phyloP scores from a whole-genome alignment of 2,888 invertebrate genomes.

The Ectropis crepuscularia region DNA sequence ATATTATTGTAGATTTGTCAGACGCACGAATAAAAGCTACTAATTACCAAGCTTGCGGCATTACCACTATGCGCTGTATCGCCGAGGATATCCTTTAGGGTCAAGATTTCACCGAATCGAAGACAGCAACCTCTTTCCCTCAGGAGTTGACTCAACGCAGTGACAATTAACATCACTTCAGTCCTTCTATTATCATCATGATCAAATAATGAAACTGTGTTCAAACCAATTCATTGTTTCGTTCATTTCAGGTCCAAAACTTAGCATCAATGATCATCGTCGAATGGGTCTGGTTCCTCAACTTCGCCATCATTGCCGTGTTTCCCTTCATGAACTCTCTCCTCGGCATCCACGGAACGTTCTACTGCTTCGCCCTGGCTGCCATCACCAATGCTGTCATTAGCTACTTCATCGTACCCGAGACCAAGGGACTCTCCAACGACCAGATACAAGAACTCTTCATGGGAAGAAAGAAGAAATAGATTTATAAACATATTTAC shows the following conservation, averaged over 20 bases:
- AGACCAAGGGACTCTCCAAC: constrained; percentile 77
- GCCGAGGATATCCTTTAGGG: no score
- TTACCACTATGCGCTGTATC: no score
- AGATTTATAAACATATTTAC: no score
- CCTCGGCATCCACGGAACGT: constrained; percentile 68
- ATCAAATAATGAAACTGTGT: constrained; percentile 37
- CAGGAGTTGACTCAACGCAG: no score
- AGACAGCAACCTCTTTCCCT: no score
- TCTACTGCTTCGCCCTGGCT: constrained; percentile 66
- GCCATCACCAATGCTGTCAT: constrained; percentile 57
- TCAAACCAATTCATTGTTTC: not conserved
- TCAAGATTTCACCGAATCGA: no score
- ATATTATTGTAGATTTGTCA: no score
- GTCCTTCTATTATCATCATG: no score
- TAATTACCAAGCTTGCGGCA: no score
- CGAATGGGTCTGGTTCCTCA: constrained; percentile 73
- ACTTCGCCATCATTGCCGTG: constrained; percentile 70
- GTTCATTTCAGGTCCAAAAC: constrained; percentile 61
- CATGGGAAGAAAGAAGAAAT: constrained; percentile 37
- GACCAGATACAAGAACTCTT: constrained; percentile 67
- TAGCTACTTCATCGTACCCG: constrained; percentile 67
- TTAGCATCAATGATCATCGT: constrained; percentile 71
- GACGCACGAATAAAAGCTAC: no score
- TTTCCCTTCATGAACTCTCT: constrained; percentile 63
- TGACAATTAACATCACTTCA: no score